Base-by-base conservation (phyloP, 2,113 vertebrate genomes). In the Grantiella picta region DNA sequence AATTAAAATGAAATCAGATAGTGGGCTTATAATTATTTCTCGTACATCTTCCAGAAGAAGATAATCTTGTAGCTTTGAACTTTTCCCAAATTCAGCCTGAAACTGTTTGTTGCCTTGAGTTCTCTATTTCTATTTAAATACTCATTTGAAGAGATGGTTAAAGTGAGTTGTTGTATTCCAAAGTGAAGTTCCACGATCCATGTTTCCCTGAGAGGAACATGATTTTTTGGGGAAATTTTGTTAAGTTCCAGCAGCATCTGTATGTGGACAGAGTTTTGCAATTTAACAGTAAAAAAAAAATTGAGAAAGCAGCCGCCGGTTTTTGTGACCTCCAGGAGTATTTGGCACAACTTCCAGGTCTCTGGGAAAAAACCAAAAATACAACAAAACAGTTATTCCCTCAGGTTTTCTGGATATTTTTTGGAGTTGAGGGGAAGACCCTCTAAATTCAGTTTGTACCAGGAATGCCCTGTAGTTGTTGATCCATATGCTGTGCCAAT, bases 1-100 rank as follows among this genome's bases (percentile, higher is more conserved):
- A 82, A 94, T 94, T 92, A 86, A 94, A 92, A 80, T 80, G 2
- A 73, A 88, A 95, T 84, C 61, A 91, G 78, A 89, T 65, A 90
- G 63, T 44, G 4, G 49, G 31, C 23, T 95, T 88, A 78, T 73
- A 93, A 79, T 90, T 94, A 69, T 63, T 90, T 93, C n/a, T 73
- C 22, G 3, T 36, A 24, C 4, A 13, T 83, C 89, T 92, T 93
- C 68, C 52, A 73, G 9, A 16, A 75, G 64, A n/a, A 86, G 53
- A 63, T 70, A 66, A 65, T 64, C 53, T 79, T 23, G 36, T 61
- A 65, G 36, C 54, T 93, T 94, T 92, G 63, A 94, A 35, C 25
- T 83, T 63, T 61, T 64, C 54, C 52, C 56, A 73, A 71, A 60
- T 78, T 91, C 57, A 68, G 21, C 20, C 44, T 82, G 77, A 91